phyloP scores from a whole-genome alignment of 2,797 vertebrate genomes.

The Poeciliopsis paucimaculata region DNA sequence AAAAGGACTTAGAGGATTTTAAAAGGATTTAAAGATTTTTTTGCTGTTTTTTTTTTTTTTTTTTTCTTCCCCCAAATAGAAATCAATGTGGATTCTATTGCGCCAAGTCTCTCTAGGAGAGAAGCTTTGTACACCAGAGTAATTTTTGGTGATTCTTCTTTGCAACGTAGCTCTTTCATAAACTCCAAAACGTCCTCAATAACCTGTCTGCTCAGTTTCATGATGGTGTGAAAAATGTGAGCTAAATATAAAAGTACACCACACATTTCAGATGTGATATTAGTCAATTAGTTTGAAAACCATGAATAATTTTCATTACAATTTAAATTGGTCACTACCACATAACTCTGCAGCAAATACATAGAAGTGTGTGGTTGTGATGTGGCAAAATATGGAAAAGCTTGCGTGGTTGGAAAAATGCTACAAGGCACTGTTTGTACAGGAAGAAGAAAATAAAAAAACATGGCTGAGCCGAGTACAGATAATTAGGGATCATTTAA shows the following conservation, averaged over 20 bases:
- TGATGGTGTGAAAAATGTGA: background rate
- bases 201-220: background rate
- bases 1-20: too few species aligned
- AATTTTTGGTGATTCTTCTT: background rate
- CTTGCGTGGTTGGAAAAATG: background rate
- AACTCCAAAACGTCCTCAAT: background rate
- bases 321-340: background rate
- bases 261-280: background rate
- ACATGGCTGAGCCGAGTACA: conserved; percentile 20
- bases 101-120: background rate
- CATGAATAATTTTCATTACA: background rate
- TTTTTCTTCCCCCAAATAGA: background rate
- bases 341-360: background rate
- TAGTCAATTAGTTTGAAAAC: background rate
- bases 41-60: too few species aligned
- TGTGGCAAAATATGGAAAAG: background rate
- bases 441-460: background rate
- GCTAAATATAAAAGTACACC: background rate
- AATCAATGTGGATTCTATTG: background rate
- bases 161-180: too few species aligned
- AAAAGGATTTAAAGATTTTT: too few species aligned
- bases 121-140: background rate
- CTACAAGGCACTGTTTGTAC: background rate
- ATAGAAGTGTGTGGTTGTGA: background rate
- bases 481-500: background rate